Evolutionary conservation across 2,113 vertebrate genomes (phyloP), one percentile per base, ranked within the genome.

Genomic region (Psittacula cyanocephala): DNA sequence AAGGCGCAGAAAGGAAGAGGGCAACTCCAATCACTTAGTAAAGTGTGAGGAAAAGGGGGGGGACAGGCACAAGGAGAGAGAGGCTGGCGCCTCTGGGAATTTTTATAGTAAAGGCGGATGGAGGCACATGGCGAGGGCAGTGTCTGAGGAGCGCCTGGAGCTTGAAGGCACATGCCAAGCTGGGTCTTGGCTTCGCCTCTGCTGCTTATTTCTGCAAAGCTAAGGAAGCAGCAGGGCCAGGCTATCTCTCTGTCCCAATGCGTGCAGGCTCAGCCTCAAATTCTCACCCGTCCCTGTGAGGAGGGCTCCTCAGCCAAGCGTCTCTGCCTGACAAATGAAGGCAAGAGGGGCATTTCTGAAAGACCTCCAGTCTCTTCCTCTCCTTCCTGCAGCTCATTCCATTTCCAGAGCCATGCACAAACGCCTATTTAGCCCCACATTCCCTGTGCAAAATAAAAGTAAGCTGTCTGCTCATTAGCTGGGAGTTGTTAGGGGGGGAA

Each of bases 11-110:
- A 93, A 80, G 41, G 82, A 59, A 87, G 85, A 91, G 89, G 81
- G 91, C 81, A 94, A 87, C 89, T 95, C 91, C 93, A 93, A 95
- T 94, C 96, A 94, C 91, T 96, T 96, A 89, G 94, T 88, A 96
- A 97, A 96, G 91, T n/a, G 63, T 0, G 10, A 90, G 83, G 41
- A 52, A 33, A 88, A 19, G 25, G 5, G 7, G 28, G 47, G n/a
- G 37, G 35, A 13, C 57, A 83, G 46, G 35, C 75, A 53, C 33
- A 60, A 44, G 22, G 72, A 39, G 22, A 53, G 65, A 65, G 69
- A 60, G 57, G 52, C 83, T n/a, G 84, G 62, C 18, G 7, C 75
- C 67, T 87, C 81, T 2, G 8, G 84, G 86, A 88, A 88, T 93
- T 92, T 92, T 89, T 89, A 37, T 74, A 79, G 80, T 81, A 72